A percentile compares a stretch with the other conserved stretches of the same genome.
phyloP scores from a whole-genome alignment of 2,888 invertebrate genomes.

The Pammene fasciana region DNA sequence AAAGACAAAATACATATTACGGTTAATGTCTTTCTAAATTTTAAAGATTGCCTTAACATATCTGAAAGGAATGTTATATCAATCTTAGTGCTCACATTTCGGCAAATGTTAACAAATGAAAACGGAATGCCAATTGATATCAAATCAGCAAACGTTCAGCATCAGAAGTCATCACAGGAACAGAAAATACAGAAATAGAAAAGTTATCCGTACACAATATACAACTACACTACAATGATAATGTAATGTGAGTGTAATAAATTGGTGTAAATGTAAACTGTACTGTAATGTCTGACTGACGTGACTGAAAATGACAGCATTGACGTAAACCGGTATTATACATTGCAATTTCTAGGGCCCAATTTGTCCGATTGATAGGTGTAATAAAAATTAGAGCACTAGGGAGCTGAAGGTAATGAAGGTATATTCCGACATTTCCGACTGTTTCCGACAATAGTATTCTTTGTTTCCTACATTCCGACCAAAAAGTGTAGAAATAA shows the following conservation, averaged over 20 bases:
- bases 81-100: constrained; percentile 63
- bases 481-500: no score
- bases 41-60: constrained; percentile 76
- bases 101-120: constrained; percentile 16
- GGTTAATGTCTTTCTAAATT: constrained; percentile 73
- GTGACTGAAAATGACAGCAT: no score
- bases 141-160: constrained; percentile 17
- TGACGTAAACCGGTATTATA: no score
- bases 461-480: no score
- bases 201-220: not conserved
- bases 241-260: not conserved
- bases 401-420: no score
- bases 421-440: no score
- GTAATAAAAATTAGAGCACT: no score
- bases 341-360: no score
- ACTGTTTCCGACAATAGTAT: no score
- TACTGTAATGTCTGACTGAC: no score
- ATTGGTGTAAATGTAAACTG: no score
- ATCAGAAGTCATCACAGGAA: constrained; percentile 8
- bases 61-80: constrained; percentile 57
- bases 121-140: constrained; percentile 11
- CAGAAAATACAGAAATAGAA: constrained; percentile 17
- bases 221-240: not conserved
- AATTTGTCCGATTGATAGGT: no score
- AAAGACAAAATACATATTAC: constrained; percentile 64